Conservation (phyloP, 53 echinoderm and acorn worm genomes). For the Holothuria leucospilota region DNA sequence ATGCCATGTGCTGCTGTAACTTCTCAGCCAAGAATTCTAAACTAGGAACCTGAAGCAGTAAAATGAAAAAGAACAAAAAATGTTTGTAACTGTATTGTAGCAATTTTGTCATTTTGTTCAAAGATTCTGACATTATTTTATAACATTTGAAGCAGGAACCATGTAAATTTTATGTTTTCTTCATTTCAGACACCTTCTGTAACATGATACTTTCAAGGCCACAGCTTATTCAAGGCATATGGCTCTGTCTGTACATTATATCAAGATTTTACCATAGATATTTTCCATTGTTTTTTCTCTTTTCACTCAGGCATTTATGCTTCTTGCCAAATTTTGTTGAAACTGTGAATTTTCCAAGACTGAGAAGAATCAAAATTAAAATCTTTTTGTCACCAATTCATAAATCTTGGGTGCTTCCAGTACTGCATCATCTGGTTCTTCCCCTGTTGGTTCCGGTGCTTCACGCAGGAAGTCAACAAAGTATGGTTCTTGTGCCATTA, state of each 20-base stretch:
- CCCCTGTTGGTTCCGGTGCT: slow-evolving; percentile 96
- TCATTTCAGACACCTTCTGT: no score
- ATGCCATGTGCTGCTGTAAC: slow-evolving; percentile 87
- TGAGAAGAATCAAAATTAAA: neutral
- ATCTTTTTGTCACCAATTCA: slow-evolving; percentile 66
- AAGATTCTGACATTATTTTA: no score
- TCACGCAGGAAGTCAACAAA: slow-evolving; percentile 98
- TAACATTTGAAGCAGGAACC: no score
- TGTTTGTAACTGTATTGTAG: neutral
- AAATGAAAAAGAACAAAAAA: neutral
- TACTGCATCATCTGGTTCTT: slow-evolving; percentile 94
- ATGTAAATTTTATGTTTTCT: no score
- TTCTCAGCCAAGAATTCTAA: slow-evolving; percentile 85
- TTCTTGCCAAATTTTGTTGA: no score
- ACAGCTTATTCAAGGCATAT: no score
- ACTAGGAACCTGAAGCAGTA: slow-evolving; percentile 71
- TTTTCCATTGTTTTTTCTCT: no score
- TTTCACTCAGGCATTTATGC: no score
- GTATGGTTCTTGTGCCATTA: slow-evolving; percentile 86
- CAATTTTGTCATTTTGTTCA: neutral
- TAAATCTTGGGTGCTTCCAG: slow-evolving; percentile 96
- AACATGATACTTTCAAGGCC: neutral
- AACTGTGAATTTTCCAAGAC: no score
- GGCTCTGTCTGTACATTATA: no score
- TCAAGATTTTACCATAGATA: no score